Conservation (phyloP, 2,888 invertebrate species). For the Athalia rosae region DNA sequence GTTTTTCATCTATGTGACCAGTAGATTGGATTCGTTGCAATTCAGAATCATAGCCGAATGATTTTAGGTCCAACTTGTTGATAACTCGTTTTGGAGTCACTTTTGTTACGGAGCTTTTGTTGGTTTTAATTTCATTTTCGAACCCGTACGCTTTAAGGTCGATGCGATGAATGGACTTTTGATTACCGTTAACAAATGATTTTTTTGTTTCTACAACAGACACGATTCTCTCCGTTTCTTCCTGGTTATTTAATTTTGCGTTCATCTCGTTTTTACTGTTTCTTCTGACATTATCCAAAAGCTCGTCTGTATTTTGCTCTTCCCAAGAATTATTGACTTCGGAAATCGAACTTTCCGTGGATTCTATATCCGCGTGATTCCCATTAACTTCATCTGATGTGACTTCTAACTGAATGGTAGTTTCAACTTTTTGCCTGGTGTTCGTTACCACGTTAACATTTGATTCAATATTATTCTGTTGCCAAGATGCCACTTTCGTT, state of each 20-base stretch:
- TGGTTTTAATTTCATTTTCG: constrained; percentile 60
- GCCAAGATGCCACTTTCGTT: constrained; percentile 53
- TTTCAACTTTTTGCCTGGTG: constrained; percentile 42
- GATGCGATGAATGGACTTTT: constrained; percentile 60
- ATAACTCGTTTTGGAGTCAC: constrained; percentile 57
- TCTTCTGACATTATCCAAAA: constrained; percentile 58
- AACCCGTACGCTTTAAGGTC: constrained; percentile 68
- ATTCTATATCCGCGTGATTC: not conserved
- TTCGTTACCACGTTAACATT: constrained; percentile 28
- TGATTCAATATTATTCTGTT: constrained; percentile 53
- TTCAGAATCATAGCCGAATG: constrained; percentile 65
- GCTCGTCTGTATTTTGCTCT: constrained; percentile 54
- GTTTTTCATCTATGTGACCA: constrained; percentile 58
- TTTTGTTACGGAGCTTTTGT: constrained; percentile 41
- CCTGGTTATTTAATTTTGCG: constrained; percentile 65
- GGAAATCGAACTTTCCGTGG: constrained; percentile 17
- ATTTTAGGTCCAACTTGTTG: constrained; percentile 64
- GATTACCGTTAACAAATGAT: constrained; percentile 51
- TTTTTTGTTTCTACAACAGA: constrained; percentile 51
- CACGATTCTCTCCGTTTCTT: constrained; percentile 50
- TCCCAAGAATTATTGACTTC: constrained; percentile 49
- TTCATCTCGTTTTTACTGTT: constrained; percentile 65
- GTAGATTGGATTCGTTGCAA: constrained; percentile 64
- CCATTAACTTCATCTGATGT: not conserved
- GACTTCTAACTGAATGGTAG: constrained; percentile 29